These are phyloP conservation scores for Athene noctua DNA, from an alignment of 2,113 vertebrate species.

Conservation along the genomic window DNA sequence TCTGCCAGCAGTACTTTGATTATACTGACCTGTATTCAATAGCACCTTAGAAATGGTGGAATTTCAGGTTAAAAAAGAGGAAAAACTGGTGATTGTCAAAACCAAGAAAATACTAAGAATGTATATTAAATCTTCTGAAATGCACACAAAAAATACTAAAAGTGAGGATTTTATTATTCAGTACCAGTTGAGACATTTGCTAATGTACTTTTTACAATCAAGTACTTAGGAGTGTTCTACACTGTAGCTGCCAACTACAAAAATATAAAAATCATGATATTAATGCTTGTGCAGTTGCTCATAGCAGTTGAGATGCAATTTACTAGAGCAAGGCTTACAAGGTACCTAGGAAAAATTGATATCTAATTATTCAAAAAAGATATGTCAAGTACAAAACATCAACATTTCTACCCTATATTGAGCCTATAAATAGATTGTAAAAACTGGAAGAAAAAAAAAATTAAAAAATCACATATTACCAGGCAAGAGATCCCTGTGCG, in stretches of 20 bases:
- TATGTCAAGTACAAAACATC: not conserved
- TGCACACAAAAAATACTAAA: not conserved
- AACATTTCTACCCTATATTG: not conserved
- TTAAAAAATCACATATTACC: not conserved
- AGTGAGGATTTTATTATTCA: not conserved
- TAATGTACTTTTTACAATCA: not conserved
- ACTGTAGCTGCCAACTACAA: not conserved
- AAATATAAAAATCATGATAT: not conserved
- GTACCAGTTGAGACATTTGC: not conserved
- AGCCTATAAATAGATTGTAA: constrained; percentile 5
- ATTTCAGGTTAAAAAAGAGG: not conserved
- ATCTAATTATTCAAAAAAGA: not conserved
- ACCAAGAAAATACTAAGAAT: not conserved
- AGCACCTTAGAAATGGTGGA: constrained; percentile 22
- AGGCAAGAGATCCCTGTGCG: constrained; percentile 2
- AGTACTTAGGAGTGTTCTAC: not conserved
- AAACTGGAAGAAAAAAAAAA: not conserved
- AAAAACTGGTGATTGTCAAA: not conserved
- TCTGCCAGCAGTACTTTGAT: constrained; percentile 21
- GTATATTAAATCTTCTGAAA: not conserved
- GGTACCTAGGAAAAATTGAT: not conserved
- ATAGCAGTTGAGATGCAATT: not conserved
- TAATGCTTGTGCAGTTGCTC: not conserved
- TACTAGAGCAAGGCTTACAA: not conserved
- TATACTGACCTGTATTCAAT: constrained; percentile 31